Evolutionary conservation across 2,888 invertebrate species (phyloP), one percentile per base, ranked within the genome.

Genomic region (Cantharis flavilabris): DNA sequence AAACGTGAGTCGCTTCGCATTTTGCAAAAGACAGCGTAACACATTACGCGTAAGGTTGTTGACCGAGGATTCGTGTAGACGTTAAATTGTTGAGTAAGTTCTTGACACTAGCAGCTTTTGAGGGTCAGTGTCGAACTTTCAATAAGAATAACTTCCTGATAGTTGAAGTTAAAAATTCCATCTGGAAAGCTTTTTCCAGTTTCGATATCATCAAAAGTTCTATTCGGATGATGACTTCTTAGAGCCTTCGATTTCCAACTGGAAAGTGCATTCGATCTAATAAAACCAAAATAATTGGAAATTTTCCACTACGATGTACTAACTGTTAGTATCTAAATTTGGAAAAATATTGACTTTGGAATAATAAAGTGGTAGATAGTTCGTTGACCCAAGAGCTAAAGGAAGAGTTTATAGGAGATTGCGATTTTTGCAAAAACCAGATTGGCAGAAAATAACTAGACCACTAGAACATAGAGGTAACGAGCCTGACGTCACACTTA

Each of bases 391-490:
- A 69, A 28, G 71, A 76, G 72, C 75, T 65, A 63, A 74, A 71
- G 71, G 73, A 77, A 76, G 72, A 73, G 67, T 33, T 28, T 72
- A 72, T 75, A 74, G 78, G 73, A 76, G 80, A 71, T 76, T 74
- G 73, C 74, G 30, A 78, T 73, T 73, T 75, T 71, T 76, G 65
- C 75, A 49, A 72, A 73, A 77, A 83, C 82, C 84, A 85, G 85
- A 84, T 84, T 84, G 83, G 81, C 82, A 81, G 81, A 83, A 80
- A 79, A 82, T 84, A 88, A 87, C 87, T 88, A 88, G 85, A 85
- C 85, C 88, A 88, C 87, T 87, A 85, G 85, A 88, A 87, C 87
- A 87, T 87, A 85, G 85, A 87, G 87, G 87, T 87, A 87, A 88
- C 87, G 87, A 85, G 83, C 81, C 83, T 88, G 88, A 88, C 88